Conservation (phyloP, 1,140 invertebrate genomes). For the Agraylea sexmaculata region DNA sequence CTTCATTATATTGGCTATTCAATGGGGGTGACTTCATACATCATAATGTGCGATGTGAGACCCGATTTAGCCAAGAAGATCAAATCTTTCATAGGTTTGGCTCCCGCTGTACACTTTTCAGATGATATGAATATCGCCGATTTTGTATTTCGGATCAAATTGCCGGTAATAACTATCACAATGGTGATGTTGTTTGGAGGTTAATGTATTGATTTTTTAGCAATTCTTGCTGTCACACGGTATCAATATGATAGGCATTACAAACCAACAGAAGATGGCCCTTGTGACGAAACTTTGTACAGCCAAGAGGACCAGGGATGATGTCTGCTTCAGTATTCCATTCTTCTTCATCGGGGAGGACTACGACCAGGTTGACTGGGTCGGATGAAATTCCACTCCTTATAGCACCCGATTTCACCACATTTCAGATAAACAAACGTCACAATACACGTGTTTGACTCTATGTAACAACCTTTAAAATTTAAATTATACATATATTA, state of each 20-base stretch:
- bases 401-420: too few species aligned
- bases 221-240: conserved; percentile 23
- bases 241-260: conserved; percentile 21
- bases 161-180: conserved; percentile 9
- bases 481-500: too few species aligned
- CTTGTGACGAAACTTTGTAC: conserved; percentile 26
- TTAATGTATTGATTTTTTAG: conserved; percentile 22
- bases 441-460: too few species aligned
- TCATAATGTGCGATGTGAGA: conserved; percentile 44
- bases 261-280: conserved; percentile 18
- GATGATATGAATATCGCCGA: conserved; percentile 23
- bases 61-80: conserved; percentile 46
- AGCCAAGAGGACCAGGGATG: conserved; percentile 21
- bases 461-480: too few species aligned
- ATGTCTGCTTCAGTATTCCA: conserved; percentile 28
- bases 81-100: conserved; percentile 31
- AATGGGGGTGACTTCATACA: conserved; percentile 50
- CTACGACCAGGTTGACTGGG: conserved; percentile 31
- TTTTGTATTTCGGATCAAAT: conserved; percentile 8
- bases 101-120: conserved; percentile 31
- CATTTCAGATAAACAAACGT: too few species aligned
- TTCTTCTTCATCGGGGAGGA: conserved; percentile 32
- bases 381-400: too few species aligned
- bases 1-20: conserved; percentile 47
- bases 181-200: not conserved